Base-by-base conservation (phyloP, 2,888 invertebrate genomes). In the Galerucella nymphaeae region DNA sequence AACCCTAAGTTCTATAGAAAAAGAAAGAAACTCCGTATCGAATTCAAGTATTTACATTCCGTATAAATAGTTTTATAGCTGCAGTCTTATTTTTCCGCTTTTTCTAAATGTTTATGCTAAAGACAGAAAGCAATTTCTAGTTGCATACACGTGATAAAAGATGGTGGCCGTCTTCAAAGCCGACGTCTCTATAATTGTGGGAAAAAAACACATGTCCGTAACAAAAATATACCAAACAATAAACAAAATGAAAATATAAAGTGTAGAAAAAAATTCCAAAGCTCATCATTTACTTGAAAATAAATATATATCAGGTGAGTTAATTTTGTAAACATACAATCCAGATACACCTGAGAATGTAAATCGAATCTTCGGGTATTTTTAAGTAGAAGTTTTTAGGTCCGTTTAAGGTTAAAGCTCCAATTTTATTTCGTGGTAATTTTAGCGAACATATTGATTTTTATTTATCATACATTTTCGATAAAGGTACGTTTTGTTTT, bases 161-260 rank as follows among this genome's bases (percentile, higher is more conserved):
- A 18, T 14, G 53, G 41, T 41, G 13, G 66, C 55, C 18, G 48
- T 30, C 23, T 66, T 41, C 41, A 66, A 30, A 58, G 58, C 38
- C 38, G 66, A 14, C 41, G 13, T 61, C 38, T 42, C 61, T 6
- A 13, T 66, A 66, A 66, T 66, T 57, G 55, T 66, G 66, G 16
- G 66, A 66, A 66, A 66, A 41, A 66, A 66, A 41, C 66, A 66
- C 13, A 66, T 66, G 66, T 38, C 42, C 41, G 18, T 41, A 66
- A 66, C 20, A 38, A 53, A 66, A 66, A 66, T 66, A 66, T n/a
- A 66, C 66, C 14, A 65, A 65, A 53, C 50, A 20, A 42, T 38
- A 63, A 14, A n/a, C n/a, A 42, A 38, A 38, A 38, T 9, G 41
- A 11, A 16, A 38, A 23, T 66, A 41, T 41, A 11, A 38, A 55